Evolutionary conservation across 2,888 invertebrate genomes (phyloP).

Genomic region (Phengaris alcon): DNA sequence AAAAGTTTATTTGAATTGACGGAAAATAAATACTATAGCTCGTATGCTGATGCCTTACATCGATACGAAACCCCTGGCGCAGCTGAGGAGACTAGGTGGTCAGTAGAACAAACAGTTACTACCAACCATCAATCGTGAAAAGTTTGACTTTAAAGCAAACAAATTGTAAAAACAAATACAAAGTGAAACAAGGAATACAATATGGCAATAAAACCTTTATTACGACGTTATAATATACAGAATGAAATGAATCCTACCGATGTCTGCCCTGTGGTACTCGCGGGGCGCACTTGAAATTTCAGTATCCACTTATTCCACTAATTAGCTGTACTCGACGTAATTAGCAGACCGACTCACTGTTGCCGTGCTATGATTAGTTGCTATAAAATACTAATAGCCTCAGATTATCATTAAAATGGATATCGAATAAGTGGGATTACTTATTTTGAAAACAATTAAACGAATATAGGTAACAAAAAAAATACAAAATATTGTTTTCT

Average conservation of each 20-base stretch:
- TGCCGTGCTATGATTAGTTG: not conserved
- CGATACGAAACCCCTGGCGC: too few species aligned
- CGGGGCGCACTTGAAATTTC: constrained; percentile 24
- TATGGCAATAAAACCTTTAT: not conserved
- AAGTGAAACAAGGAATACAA: not conserved
- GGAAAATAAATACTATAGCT: too few species aligned
- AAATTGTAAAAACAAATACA: not conserved
- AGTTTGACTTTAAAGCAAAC: too few species aligned
- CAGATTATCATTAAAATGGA: not conserved
- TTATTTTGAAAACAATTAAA: too few species aligned
- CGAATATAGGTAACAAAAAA: too few species aligned
- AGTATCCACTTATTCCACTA: constrained; percentile 25
- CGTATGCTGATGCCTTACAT: too few species aligned
- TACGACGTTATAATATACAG: not conserved
- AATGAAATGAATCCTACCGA: not conserved
- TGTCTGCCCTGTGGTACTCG: not conserved
- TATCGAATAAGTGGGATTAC: not conserved
- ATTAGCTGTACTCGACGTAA: constrained; percentile 24
- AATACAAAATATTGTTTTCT: too few species aligned
- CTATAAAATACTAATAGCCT: not conserved
- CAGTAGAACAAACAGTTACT: too few species aligned
- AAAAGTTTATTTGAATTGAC: not conserved
- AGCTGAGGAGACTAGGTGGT: too few species aligned
- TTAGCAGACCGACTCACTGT: constrained; percentile 13
- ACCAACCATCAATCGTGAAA: too few species aligned